Base-by-base conservation (phyloP, 2,113 vertebrate species). In the Archocentrus centrarchus region DNA sequence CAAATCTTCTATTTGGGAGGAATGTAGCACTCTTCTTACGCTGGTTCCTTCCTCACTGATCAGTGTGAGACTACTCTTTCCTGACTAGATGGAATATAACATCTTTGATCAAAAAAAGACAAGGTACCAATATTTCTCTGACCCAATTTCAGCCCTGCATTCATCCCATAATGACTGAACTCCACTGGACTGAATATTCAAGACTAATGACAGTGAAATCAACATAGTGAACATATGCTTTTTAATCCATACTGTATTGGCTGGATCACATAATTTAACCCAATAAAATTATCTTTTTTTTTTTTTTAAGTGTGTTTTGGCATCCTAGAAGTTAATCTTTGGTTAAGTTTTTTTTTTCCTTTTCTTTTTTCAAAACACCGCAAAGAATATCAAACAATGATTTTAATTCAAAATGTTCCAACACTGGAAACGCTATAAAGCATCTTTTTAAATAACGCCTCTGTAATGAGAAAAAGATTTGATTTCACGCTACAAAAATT, bases 391-490 rank as follows among this genome's bases (percentile, higher is more conserved):
- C 53, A 84, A 35, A 83, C 39, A 80, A 81, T 50, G 22, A 66
- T 88, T 88, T 60, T 83, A 15, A 77, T 91, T 88, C 73, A 75
- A 75, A 88, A 83, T 53, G 79, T 66, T 66, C 76, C 44, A 20
- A 60, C 73, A 59, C 59, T 85, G 66, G 57, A 90, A 86, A 90
- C 82, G 64, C 82, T 90, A 75, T 77, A 79, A 53, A 68, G 61
- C 20, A 27, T 59, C 35, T 83, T 81, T 68, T 84, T 53, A 82
- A 86, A 86, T 59, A 10, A 53, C 80, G 82, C 85, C 70, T 84
- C 27, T 37, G 75, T 91, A 92, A 93, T 93, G 82, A 94, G 88
- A 94, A 93, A 92, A 76, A 88, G 68, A 94, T 93, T 93, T 92
- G 81, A 92, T 92, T 92, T 86, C 66, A 58, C 15, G 47, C 57